These are phyloP conservation scores for Junonia oenone DNA, from an alignment of 2,888 invertebrate species.

Conservation along the genomic window DNA sequence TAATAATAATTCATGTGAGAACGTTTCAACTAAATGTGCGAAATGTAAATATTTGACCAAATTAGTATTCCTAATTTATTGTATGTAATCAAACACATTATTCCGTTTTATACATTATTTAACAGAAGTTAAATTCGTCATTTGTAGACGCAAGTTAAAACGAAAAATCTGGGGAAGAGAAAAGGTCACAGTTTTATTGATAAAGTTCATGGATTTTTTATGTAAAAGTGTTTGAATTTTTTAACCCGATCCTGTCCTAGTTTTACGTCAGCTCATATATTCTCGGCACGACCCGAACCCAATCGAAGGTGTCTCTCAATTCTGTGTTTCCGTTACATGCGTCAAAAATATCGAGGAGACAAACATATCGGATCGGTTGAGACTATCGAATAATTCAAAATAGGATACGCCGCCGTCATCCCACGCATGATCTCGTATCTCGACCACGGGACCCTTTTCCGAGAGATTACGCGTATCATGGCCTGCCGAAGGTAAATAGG, in stretches of 20 bases:
- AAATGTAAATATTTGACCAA: background rate
- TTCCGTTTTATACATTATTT: background rate
- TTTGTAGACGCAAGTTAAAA: background rate
- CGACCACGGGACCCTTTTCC: conserved; percentile 54
- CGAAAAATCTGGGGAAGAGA: background rate
- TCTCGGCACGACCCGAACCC: conserved; percentile 18
- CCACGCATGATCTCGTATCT: conserved; percentile 34
- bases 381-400: conserved; percentile 25
- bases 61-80: background rate
- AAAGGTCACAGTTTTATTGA: background rate
- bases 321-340: conserved; percentile 11
- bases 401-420: conserved; percentile 27
- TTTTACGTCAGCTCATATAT: conserved; percentile 19
- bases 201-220: background rate
- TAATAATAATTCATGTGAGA: background rate
- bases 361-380: conserved; percentile 30
- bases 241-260: conserved; percentile 2
- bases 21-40: background rate
- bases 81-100: background rate
- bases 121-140: too few species aligned
- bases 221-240: conserved; percentile 5
- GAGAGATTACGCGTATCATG: conserved; percentile 65
- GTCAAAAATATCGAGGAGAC: conserved; percentile 29
- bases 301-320: conserved; percentile 24
- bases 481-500: conserved; percentile 51